Conservation (phyloP, 2,113 vertebrate species). For the Oreochromis tanganicae region DNA sequence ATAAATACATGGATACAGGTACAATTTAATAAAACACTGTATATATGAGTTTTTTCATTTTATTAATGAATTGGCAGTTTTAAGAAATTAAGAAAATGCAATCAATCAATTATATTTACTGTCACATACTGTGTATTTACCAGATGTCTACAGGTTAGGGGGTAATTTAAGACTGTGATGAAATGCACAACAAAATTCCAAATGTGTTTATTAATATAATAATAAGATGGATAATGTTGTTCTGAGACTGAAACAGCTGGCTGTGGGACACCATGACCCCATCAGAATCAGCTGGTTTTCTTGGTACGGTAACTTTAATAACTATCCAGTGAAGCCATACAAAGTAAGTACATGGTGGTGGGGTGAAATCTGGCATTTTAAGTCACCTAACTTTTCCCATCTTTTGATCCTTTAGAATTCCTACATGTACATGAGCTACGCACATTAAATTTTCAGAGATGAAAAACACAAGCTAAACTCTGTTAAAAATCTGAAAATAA, state of each 20-base stretch:
- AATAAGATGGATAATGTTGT: background rate
- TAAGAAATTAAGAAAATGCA: background rate
- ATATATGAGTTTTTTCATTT: background rate
- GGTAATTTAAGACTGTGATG: background rate
- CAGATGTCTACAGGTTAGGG: background rate
- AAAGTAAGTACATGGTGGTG: background rate
- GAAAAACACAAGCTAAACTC: background rate
- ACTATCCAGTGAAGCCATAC: background rate
- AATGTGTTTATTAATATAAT: background rate
- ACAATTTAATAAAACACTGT: background rate
- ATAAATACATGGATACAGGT: background rate
- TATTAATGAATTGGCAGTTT: background rate
- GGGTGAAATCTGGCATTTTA: background rate
- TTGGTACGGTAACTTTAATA: background rate
- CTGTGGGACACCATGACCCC: accelerated
- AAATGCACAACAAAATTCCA: background rate
- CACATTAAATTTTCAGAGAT: background rate
- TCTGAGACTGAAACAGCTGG: background rate
- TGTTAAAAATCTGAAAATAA: background rate
- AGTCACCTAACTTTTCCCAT: background rate
- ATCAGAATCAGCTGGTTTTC: background rate
- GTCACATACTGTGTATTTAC: accelerated
- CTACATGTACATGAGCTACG: accelerated
- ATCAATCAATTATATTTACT: background rate
- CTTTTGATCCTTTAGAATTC: background rate